These are phyloP conservation scores for Aythya baeri DNA, from an alignment of 2,113 vertebrate species.

Conservation along the genomic window DNA sequence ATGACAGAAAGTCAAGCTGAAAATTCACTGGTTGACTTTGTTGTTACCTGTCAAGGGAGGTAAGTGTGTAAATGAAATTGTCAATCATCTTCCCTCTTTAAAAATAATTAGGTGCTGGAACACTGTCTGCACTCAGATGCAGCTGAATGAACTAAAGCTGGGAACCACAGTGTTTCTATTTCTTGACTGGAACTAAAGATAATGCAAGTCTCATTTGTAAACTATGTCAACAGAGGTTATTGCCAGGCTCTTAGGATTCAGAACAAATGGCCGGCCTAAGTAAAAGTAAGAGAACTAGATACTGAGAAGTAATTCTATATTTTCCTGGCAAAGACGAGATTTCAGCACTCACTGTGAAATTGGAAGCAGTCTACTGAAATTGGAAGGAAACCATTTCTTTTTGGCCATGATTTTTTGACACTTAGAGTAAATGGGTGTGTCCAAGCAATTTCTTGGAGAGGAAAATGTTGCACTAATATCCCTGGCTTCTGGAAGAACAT, in stretches of 20 bases:
- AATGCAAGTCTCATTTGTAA: conserved; percentile 18
- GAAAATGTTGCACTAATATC: neutral
- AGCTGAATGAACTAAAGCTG: neutral
- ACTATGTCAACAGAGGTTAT: neutral
- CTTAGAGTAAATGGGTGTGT: neutral
- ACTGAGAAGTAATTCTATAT: neutral
- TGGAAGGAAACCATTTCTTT: neutral
- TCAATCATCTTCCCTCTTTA: neutral
- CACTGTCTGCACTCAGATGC: neutral
- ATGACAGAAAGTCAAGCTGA: conserved; percentile 72
- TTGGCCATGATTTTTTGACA: neutral
- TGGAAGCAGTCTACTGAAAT: conserved; percentile 17
- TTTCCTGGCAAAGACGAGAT: neutral
- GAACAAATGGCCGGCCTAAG: neutral
- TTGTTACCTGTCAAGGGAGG: conserved; percentile 90
- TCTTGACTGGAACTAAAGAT: conserved; percentile 15
- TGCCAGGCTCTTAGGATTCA: conserved; percentile 3
- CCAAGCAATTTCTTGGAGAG: neutral
- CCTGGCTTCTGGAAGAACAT: neutral
- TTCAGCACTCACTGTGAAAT: conserved; percentile 26
- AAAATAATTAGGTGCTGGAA: conserved; percentile 35
- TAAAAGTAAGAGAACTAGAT: conserved; percentile 10
- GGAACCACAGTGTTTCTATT: neutral
- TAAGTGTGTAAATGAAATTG: conserved; percentile 69
- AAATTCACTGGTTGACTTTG: conserved; percentile 85